Evolutionary conservation across 1,140 invertebrate genomes (phyloP), one percentile per base, ranked within the genome.

Genomic region (Eubasilissa regina): DNA sequence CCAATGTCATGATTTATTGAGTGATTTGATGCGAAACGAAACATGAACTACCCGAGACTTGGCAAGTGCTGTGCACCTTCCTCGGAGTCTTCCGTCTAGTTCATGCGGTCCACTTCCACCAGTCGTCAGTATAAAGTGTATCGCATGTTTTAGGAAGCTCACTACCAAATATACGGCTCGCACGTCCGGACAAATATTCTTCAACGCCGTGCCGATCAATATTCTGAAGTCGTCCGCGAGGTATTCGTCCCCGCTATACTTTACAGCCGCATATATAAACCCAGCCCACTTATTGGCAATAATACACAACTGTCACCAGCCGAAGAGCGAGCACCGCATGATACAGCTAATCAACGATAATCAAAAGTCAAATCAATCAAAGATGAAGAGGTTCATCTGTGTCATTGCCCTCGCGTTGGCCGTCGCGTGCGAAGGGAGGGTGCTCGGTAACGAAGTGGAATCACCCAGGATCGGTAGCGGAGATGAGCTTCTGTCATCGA

Each of bases 401-500:
- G 75, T 89, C 62, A 72, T 89, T 56, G 70, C 87, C 74, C 86
- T 88, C 83, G 87, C 88, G 76, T 86, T 89, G 81, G 87, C 85
- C 70, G 87, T 85, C 70, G 88, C 89, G 80, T 87, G 89, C 84
- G 90, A 90, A 74, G 86, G 87, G 78, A 89, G 75, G 25, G 51
- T 75, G 9, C 64, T 77, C 4, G 86, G 86, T 81, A 91, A 91
- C 86, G 89, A 89, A 82, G 87, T 88, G 45, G 87, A 89, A 58
- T 90, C 90, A 47, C 90, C 92, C 64, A 89, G 90, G 79, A 90
- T 92, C 84, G 86, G 86, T 78, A 89, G 87, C 79, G 91, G 92
- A 85, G 92, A 93, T 81, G 93, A 94, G 85, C 89, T 95, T 15
- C 89, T 95, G 44, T 90, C 92, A 13, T 91, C 91, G 83, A 93